Evolutionary conservation across 2,888 invertebrate species (phyloP).

Genomic region (Polia nebulosa): DNA sequence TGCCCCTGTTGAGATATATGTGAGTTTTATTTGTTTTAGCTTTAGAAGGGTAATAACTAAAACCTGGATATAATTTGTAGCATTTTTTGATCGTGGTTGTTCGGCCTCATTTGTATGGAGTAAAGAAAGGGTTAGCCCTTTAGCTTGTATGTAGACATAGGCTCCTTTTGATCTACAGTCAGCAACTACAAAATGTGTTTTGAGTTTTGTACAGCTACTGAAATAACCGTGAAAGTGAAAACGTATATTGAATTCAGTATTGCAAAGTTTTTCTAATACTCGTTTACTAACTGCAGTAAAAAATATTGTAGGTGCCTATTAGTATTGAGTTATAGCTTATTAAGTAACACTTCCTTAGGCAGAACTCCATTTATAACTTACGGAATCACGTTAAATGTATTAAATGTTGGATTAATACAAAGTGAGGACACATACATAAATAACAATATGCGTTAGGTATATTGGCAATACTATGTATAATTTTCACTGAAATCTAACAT

Average conservation of each 20-base stretch:
- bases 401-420: slow-evolving; percentile 10
- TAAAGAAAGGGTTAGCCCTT: background rate
- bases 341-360: slow-evolving; percentile 5
- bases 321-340: background rate
- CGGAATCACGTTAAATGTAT: slow-evolving; percentile 3
- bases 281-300: background rate
- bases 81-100: background rate
- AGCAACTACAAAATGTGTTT: background rate
- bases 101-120: background rate
- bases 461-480: background rate
- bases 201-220: background rate
- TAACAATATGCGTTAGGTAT: slow-evolving; percentile 14
- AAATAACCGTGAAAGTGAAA: background rate
- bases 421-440: slow-evolving; percentile 30
- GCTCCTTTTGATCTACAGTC: background rate
- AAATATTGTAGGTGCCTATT: background rate
- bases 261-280: background rate
- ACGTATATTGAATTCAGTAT: background rate
- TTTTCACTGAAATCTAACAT: background rate
- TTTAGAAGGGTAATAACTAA: background rate
- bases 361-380: slow-evolving; percentile 8
- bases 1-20: slow-evolving; percentile 90
- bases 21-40: slow-evolving; percentile 74
- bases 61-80: background rate
- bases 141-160: no score